phyloP scores from a whole-genome alignment of 2,888 invertebrate species.

The Andrena dorsata region DNA sequence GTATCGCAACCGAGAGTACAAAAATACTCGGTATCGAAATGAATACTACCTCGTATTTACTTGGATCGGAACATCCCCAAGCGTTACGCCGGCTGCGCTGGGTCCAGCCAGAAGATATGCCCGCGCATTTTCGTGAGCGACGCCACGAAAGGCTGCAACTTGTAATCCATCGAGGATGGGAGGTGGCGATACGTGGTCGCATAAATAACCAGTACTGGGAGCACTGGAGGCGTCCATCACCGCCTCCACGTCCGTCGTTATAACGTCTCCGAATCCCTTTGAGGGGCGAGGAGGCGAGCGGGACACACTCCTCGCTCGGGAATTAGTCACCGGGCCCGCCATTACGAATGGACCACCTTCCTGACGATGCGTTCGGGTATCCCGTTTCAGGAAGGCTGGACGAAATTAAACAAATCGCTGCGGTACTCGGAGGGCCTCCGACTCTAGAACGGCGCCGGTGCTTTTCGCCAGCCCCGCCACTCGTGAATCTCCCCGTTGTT shows the following conservation, averaged over 20 bases:
- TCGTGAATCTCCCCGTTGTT: slow-evolving; percentile 22
- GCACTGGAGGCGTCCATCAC: slow-evolving; percentile 80
- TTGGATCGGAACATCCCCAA: too few relatives aligned
- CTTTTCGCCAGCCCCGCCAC: slow-evolving; percentile 1
- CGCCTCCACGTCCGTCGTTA: slow-evolving; percentile 76
- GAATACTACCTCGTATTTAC: too few relatives aligned
- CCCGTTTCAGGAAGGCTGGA: slow-evolving; percentile 73
- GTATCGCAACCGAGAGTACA: too few relatives aligned
- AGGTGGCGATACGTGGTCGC: slow-evolving; percentile 75
- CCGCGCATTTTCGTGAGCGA: slow-evolving; percentile 53
- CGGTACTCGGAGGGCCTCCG: background rate
- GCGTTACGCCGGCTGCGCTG: background rate
- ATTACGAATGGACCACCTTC: slow-evolving; percentile 75
- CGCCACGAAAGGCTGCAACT: slow-evolving; percentile 39
- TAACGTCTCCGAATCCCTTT: slow-evolving; percentile 50
- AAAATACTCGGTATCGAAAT: too few relatives aligned
- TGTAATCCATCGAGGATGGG: slow-evolving; percentile 61
- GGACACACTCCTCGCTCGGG: slow-evolving; percentile 57
- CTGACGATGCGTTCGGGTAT: slow-evolving; percentile 64
- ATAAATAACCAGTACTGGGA: slow-evolving; percentile 79
- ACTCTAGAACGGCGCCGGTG: slow-evolving; percentile 19
- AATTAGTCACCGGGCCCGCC: slow-evolving; percentile 79
- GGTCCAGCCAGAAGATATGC: slow-evolving; percentile 30
- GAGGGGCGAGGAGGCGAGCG: slow-evolving; percentile 35
- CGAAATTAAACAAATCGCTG: slow-evolving; percentile 71